phyloP scores from a whole-genome alignment of 2,888 invertebrate species.

The Scaptodrosophila latifasciaeformis region DNA sequence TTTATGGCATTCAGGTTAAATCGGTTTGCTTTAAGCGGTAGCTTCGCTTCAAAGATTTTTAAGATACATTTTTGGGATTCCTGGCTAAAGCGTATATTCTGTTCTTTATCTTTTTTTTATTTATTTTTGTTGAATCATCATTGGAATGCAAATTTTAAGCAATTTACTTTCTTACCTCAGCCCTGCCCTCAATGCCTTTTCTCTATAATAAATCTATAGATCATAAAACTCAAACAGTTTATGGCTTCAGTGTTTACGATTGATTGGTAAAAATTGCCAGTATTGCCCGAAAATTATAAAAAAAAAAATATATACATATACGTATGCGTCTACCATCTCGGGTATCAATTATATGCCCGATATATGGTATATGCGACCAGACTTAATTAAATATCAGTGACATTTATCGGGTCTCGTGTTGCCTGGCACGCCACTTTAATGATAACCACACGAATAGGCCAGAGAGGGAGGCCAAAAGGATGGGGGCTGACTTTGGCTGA shows the following conservation, averaged over 20 bases:
- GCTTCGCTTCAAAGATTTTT: slow-evolving; percentile 43
- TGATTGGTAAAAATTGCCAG: slow-evolving; percentile 7
- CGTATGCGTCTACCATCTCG: not conserved
- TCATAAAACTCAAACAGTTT: slow-evolving; percentile 18
- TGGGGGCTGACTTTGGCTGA: no score
- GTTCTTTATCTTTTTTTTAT: no score
- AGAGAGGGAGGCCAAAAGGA: not conserved
- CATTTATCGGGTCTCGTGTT: slow-evolving; percentile 65
- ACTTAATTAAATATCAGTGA: slow-evolving; percentile 67
- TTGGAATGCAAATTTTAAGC: no score
- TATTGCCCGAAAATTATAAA: not conserved
- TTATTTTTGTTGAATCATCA: no score
- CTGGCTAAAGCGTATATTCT: no score
- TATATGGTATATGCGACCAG: slow-evolving; percentile 36
- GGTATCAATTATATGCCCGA: slow-evolving; percentile 14
- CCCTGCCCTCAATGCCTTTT: not conserved
- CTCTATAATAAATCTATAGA: slow-evolving; percentile 11
- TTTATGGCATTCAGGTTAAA: slow-evolving; percentile 51
- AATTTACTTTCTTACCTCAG: no score
- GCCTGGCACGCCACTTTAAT: slow-evolving; percentile 59
- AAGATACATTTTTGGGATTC: slow-evolving; percentile 49
- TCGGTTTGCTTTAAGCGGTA: slow-evolving; percentile 49
- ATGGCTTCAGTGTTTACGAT: slow-evolving; percentile 27
- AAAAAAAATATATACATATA: no score
- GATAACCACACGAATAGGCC: slow-evolving; percentile 48